Percentiles rank a stretch among this genome's conserved stretches.
Evolutionary conservation across 2,113 vertebrate genomes (phyloP).

Genomic region (Embiotoca jacksoni): DNA sequence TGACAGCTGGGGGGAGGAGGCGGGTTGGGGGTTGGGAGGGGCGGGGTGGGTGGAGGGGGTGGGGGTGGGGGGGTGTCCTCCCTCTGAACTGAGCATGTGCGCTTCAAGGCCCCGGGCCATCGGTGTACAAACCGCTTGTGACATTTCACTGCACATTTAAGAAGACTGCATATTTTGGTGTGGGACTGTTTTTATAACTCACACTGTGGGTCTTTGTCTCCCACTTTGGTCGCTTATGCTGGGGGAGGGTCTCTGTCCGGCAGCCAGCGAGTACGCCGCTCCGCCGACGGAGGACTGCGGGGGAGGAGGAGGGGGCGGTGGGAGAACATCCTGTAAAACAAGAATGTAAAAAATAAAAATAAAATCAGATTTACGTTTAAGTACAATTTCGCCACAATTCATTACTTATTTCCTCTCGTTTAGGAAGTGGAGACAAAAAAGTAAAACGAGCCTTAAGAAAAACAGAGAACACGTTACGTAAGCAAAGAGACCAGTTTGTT

Average conservation of each 20-base stretch:
- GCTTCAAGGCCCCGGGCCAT: constrained; percentile 24
- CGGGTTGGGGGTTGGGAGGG: constrained; percentile 13
- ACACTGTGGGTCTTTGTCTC: constrained; percentile 94
- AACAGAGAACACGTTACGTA: constrained; percentile 21
- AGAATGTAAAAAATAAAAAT: constrained; percentile 34
- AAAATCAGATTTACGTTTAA: background rate
- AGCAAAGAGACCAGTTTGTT: constrained; percentile 63
- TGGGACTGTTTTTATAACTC: constrained; percentile 83
- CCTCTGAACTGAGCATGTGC: constrained; percentile 17
- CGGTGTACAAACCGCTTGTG: constrained; percentile 48
- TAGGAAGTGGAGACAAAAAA: constrained; percentile 29
- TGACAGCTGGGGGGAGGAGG: constrained; percentile 47
- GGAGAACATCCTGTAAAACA: constrained; percentile 80
- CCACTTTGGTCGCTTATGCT: constrained; percentile 89
- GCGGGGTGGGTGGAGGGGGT: constrained; percentile 26
- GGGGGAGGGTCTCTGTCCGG: constrained; percentile 86
- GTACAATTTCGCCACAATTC: constrained; percentile 15
- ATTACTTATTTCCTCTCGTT: constrained; percentile 10
- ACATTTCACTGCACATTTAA: constrained; percentile 66
- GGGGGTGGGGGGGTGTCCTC: constrained; percentile 27
- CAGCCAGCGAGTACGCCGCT: constrained; percentile 82
- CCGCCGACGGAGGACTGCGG: constrained; percentile 88
- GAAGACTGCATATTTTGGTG: constrained; percentile 57
- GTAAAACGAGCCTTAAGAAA: constrained; percentile 32
- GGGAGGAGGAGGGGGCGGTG: constrained; percentile 90